Evolutionary conservation across 2,113 vertebrate genomes (phyloP).

Genomic region (Lycaon pictus): DNA sequence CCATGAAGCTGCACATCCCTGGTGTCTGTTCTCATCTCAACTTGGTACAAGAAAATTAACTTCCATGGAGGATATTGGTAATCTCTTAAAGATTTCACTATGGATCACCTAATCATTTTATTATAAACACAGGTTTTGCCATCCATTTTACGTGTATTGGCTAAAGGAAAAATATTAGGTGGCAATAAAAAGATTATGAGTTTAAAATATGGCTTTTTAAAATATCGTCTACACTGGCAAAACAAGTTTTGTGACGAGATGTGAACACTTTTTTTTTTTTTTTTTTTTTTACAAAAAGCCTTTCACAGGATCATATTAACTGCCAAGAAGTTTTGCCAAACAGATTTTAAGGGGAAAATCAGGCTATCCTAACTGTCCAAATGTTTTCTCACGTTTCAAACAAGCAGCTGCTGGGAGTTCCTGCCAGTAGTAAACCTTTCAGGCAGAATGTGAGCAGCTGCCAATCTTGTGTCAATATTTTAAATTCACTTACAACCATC

Average conservation of each 20-base stretch:
- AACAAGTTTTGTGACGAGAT: conserved; percentile 56
- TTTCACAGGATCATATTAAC: conserved; percentile 76
- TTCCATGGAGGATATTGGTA: background rate
- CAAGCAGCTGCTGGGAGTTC: conserved; percentile 77
- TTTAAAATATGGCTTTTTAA: background rate
- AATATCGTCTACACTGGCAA: conserved; percentile 35
- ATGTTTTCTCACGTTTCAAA: conserved; percentile 82
- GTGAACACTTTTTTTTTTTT: conserved; percentile 34
- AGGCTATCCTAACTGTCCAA: conserved; percentile 81
- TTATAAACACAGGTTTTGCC: background rate
- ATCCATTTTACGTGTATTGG: background rate
- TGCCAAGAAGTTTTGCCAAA: conserved; percentile 82
- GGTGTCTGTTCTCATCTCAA: background rate
- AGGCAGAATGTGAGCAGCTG: conserved; percentile 76
- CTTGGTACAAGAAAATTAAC: background rate
- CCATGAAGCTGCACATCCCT: background rate
- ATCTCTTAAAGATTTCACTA: background rate
- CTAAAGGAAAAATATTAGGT: conserved; percentile 1
- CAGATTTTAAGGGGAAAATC: conserved; percentile 79
- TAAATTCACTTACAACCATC: conserved; percentile 68
- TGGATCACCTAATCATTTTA: background rate
- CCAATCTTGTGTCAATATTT: conserved; percentile 83
- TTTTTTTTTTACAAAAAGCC: background rate
- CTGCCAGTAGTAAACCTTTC: conserved; percentile 80
- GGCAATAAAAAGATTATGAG: background rate